A percentile compares a stretch with the other conserved stretches of the same genome.
Conservation (phyloP, 2,797 vertebrate genomes). For the Pseudotriccus pelzelni region DNA sequence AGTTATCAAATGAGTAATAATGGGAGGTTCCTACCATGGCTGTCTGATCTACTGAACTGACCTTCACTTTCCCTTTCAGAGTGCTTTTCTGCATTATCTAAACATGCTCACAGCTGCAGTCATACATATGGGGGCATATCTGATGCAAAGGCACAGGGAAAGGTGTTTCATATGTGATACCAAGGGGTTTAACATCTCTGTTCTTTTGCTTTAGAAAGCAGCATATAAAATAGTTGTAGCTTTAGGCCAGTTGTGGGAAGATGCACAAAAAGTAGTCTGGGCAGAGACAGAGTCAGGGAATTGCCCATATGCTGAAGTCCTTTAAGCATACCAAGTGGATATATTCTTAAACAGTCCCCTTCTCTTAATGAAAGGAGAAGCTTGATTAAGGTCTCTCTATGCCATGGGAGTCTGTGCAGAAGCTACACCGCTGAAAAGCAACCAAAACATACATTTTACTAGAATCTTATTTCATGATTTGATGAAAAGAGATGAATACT, state of each 20-base stretch:
- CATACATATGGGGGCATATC: not conserved
- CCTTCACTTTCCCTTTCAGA: not conserved
- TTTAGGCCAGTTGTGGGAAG: no score
- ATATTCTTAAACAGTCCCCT: not conserved
- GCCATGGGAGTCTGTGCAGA: not conserved
- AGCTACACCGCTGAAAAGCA: not conserved
- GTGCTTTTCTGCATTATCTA: not conserved
- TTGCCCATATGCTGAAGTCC: not conserved
- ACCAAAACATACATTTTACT: not conserved
- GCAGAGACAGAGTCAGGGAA: no score
- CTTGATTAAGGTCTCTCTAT: not conserved
- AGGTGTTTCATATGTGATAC: not conserved
- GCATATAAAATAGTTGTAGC: no score
- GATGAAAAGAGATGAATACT: not conserved
- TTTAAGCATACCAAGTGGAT: not conserved
- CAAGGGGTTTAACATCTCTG: not conserved
- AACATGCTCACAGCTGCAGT: not conserved
- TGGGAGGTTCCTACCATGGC: not conserved
- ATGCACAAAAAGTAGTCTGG: no score
- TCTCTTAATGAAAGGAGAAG: not conserved
- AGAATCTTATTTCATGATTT: not conserved
- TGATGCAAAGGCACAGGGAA: not conserved
- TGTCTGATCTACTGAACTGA: not conserved
- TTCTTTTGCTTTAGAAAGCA: not conserved
- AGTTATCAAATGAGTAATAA: not conserved